These are phyloP conservation scores for Colius striatus DNA, from an alignment of 2,113 vertebrate genomes.

Conservation along the genomic window DNA sequence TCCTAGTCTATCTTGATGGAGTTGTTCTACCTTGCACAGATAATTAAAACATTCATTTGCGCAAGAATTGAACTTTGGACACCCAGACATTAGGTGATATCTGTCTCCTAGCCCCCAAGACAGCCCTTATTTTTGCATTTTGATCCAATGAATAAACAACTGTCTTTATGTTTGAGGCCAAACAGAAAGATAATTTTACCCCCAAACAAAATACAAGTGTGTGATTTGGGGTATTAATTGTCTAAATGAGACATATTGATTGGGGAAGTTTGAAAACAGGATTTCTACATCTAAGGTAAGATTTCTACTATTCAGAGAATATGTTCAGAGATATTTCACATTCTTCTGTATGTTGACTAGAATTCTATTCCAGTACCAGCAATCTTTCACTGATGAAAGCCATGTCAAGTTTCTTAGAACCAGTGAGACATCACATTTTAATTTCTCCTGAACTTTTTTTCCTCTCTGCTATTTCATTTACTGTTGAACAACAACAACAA, in stretches of 20 bases:
- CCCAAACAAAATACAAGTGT: neutral
- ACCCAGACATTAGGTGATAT: neutral
- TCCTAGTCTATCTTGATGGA: neutral
- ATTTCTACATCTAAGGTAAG: neutral
- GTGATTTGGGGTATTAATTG: neutral
- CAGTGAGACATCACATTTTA: rapidly evolving
- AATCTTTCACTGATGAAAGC: neutral
- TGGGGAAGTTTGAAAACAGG: neutral
- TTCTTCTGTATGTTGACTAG: neutral
- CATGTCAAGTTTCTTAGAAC: neutral
- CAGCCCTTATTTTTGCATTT: neutral
- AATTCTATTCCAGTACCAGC: neutral
- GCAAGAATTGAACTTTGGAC: neutral
- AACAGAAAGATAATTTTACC: neutral
- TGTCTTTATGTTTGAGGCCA: neutral
- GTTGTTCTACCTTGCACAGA: neutral
- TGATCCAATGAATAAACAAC: neutral
- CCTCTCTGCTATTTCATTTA: neutral
- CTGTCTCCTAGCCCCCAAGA: neutral
- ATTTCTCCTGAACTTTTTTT: neutral
- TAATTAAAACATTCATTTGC: neutral
- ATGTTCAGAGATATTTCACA: neutral
- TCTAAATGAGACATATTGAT: neutral
- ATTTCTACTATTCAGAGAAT: neutral
- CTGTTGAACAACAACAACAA: neutral